A percentile compares a stretch with the other conserved stretches of the same genome.
Evolutionary conservation across 2,113 vertebrate genomes (phyloP).

Genomic region (Pipa parva): DNA sequence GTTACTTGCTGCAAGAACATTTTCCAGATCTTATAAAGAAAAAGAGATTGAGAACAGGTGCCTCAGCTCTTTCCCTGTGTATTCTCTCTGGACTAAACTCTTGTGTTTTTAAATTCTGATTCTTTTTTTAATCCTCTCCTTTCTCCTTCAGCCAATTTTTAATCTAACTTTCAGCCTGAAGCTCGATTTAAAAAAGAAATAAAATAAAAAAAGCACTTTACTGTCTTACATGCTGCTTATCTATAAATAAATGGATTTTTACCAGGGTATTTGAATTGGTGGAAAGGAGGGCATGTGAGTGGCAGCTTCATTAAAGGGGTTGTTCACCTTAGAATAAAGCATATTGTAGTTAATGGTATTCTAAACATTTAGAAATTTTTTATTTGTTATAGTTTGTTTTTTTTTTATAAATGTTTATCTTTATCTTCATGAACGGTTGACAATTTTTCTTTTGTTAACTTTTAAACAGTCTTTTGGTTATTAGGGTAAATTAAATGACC

Average conservation of each 20-base stretch:
- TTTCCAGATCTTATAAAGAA: conserved; percentile 16
- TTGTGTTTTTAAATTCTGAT: conserved; percentile 15
- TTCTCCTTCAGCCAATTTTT: conserved; percentile 13
- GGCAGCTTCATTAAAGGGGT: too few relatives aligned
- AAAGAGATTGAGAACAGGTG: conserved; percentile 5
- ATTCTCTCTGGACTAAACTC: conserved; percentile 20
- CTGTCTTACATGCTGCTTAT: neutral
- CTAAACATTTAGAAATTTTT: too few relatives aligned
- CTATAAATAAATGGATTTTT: neutral
- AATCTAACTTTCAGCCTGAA: conserved; percentile 18
- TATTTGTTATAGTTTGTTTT: too few relatives aligned
- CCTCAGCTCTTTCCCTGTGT: conserved; percentile 7
- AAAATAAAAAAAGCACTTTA: neutral
- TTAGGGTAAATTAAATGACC: too few relatives aligned
- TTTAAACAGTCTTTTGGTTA: too few relatives aligned
- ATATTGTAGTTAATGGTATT: too few relatives aligned
- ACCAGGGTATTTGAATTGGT: neutral
- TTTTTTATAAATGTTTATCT: too few relatives aligned
- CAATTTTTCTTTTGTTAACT: too few relatives aligned
- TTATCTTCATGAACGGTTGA: too few relatives aligned
- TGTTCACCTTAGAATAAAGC: too few relatives aligned
- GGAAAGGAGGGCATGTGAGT: neutral
- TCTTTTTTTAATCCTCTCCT: conserved; percentile 9
- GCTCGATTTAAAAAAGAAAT: neutral
- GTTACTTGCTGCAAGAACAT: conserved; percentile 13